These are phyloP conservation scores for Ophion obscuratus DNA, from an alignment of 2,888 invertebrate species.

Conservation along the genomic window DNA sequence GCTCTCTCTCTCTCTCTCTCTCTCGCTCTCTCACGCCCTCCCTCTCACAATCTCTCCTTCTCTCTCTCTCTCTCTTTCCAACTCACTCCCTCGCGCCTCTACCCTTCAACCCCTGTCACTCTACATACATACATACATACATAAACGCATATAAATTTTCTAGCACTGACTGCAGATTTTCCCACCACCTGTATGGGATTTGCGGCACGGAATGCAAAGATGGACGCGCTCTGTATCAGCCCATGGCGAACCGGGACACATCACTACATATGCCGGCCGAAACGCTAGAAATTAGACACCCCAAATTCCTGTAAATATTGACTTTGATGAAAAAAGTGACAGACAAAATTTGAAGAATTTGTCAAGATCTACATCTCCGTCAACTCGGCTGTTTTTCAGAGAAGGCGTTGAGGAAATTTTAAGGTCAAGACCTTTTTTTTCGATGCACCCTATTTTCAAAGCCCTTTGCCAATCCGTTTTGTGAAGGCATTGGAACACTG, in stretches of 20 bases:
- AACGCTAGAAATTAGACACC: not conserved
- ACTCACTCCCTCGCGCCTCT: not conserved
- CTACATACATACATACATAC: slow-evolving; percentile 2
- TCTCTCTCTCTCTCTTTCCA: not conserved
- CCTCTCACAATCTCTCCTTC: no score
- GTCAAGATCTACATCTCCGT: no score
- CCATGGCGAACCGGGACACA: slow-evolving; percentile 34
- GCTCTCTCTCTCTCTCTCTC: not conserved
- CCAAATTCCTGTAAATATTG: not conserved
- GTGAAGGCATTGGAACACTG: no score
- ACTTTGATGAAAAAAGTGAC: no score
- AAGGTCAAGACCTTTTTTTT: no score
- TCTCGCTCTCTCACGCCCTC: no score
- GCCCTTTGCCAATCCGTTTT: no score
- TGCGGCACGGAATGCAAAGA: slow-evolving; percentile 45
- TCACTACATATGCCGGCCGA: not conserved
- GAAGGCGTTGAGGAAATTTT: no score
- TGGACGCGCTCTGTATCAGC: slow-evolving; percentile 26
- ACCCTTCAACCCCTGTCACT: slow-evolving; percentile 33
- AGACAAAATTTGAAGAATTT: no score
- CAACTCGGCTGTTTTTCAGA: no score
- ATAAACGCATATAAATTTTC: slow-evolving; percentile 33
- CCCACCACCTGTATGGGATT: slow-evolving; percentile 46
- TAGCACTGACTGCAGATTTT: slow-evolving; percentile 54
- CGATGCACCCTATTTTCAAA: no score